Evolutionary conservation across 1,140 invertebrate species (phyloP), one percentile per base, ranked within the genome.

Genomic region (Anthonomus grandis): DNA sequence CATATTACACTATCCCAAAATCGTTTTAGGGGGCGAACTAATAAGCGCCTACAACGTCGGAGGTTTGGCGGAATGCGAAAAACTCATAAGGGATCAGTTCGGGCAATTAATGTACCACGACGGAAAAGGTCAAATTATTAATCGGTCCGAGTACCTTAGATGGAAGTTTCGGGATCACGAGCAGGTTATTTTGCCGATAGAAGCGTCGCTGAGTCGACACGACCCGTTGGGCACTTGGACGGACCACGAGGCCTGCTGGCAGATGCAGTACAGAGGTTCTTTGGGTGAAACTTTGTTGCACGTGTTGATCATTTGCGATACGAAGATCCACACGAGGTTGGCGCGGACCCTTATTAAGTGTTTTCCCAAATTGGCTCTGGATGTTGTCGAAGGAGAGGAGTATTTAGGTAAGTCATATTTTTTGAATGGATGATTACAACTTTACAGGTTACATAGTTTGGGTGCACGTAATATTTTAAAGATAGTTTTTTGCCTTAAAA

Each of bases 331-430:
- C 72, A 89, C 88, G 0, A 75, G 86, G 46, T 79, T 98, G 39
- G 95, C 94, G 0, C 83, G 93, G 51, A 89, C 92, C 4, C 73
- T 99, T 18, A 78, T 98, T 0, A 90, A 93, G 70, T 87, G 90
- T 65, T 99, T 93, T 71, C 95, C 95, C 0, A 90, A 89, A 67
- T 73, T 97, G 36, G 90, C 93, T 0, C 76, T 95, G 31, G 96
- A 98, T 75, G 87, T 97, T 10, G 95, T 98, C 45, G 93, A 98
- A 78, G 95, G 94, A 1, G 92, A 97, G 72, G 95, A 98, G 78
- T 98, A 98, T 79, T 82, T 94, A 68, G 95, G 91, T 89, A 45
- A 24, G 2, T n/a, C n/a, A n/a, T n/a, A n/a, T n/a, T n/a, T n/a
- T n/a, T n/a, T n/a, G n/a, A n/a, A n/a, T n/a, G n/a, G n/a, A n/a